Base-by-base conservation (phyloP, 2,888 invertebrate species). In the Baccha elongata region DNA sequence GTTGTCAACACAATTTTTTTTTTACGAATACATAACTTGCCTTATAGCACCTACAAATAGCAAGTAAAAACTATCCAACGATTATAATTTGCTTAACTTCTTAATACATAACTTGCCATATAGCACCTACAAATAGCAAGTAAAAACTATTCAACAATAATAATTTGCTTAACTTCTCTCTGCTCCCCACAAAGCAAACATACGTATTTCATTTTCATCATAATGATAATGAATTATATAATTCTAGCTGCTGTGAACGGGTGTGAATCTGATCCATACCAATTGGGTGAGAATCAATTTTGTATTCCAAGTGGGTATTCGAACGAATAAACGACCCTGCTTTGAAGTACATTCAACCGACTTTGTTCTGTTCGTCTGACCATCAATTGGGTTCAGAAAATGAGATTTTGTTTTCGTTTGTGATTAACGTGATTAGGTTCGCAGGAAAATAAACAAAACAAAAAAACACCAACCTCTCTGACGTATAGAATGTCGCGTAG, bases 371-470 rank as follows among this genome's bases (percentile, higher is more conserved):
- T 42, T 35, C 29, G 23, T 35, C 48, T 71, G 62, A 48, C 46
- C 58, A 15, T 42, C 48, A 15, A 35, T 53, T 53, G 35, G 1
- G 21, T 35, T 35, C 11, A 7, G 26, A 44, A 21, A 40, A 32
- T 35, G 32, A 26, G 62, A 6, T 69, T 62, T 55, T 58, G 65
- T 65, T 71, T 69, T 75, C 46, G 29, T 65, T 81, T 67, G 52
- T 53, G 71, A 76, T 81, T 62, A 71, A 75, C 46, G 7, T 75
- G 75, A 75, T 81, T 72, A 71, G 75, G 52, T 73, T 75, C 23
- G 42, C 32, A 42, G n/a, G 40, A 26, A 60, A 58, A 53, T 29
- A 19, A 52, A 2, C 46, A 37, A 35, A 53, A 32, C 8, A 3
- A 19, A 37, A 23, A 13, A 23, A 52, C 15, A 5, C 7, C 23